Evolutionary conservation across 2,113 vertebrate species (phyloP).

Genomic region (Etheostoma cragini): DNA sequence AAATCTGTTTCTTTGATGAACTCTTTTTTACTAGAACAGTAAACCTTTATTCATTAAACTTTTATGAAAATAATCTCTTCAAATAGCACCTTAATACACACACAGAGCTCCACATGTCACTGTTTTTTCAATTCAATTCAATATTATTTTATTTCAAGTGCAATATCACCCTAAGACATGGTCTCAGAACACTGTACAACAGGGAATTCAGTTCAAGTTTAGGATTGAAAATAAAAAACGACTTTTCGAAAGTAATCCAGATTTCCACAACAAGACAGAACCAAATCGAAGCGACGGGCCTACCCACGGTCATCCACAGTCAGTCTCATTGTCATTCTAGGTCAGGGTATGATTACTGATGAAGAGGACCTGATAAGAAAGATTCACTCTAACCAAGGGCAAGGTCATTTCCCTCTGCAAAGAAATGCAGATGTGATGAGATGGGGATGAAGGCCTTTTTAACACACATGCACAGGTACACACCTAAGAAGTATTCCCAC

Average conservation of each 20-base stretch:
- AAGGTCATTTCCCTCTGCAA: slow-evolving; percentile 75
- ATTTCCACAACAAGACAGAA: not conserved
- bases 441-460: slow-evolving; percentile 50
- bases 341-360: slow-evolving; percentile 73
- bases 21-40: not conserved
- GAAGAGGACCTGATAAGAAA: slow-evolving; percentile 78
- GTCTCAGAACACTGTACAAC: too few relatives aligned
- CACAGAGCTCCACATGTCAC: not conserved
- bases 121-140: not conserved
- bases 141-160: too few relatives aligned
- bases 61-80: slow-evolving; percentile 1
- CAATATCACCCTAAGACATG: too few relatives aligned
- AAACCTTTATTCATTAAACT: not conserved
- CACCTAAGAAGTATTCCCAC: not conserved
- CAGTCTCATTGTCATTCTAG: slow-evolving; percentile 71
- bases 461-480: not conserved
- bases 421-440: slow-evolving; percentile 75
- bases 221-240: not conserved
- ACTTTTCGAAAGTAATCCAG: slow-evolving; percentile 15
- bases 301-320: not conserved
- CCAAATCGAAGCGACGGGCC: not conserved
- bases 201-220: too few relatives aligned
- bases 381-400: slow-evolving; percentile 68
- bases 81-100: not conserved
- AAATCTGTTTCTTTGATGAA: not conserved